Conservation (phyloP, 2,797 vertebrate genomes). For the Anguilla megastoma region DNA sequence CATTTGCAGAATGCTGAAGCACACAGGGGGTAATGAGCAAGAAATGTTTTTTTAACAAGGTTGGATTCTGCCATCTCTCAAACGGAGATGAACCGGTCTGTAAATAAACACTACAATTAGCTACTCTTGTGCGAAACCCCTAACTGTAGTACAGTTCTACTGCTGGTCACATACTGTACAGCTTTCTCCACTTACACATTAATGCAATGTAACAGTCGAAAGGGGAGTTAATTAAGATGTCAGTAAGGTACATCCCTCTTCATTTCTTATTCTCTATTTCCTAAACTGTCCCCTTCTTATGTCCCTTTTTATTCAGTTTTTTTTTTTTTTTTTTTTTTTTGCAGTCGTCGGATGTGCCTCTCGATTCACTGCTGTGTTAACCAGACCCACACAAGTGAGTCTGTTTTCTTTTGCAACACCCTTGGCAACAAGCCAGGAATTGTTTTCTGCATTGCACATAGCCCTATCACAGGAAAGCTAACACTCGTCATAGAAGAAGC, state of each 20-base stretch:
- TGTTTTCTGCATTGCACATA: not conserved
- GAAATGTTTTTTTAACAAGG: not conserved
- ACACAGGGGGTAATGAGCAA: not conserved
- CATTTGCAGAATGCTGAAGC: conserved; percentile 1
- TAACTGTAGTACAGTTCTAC: not conserved
- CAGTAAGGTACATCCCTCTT: not conserved
- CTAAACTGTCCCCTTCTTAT: not conserved
- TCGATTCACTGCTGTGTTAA: not conserved
- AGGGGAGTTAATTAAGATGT: not conserved
- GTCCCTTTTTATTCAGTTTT: no score
- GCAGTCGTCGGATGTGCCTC: not conserved
- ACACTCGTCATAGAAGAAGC: not conserved
- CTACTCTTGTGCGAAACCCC: not conserved
- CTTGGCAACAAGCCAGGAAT: not conserved
- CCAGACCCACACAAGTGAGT: not conserved
- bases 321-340: no score
- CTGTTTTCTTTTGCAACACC: not conserved
- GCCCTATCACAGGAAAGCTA: not conserved
- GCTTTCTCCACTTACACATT: not conserved
- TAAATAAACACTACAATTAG: not conserved
- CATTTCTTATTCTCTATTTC: not conserved
- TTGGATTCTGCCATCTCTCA: not conserved
- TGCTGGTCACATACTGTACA: not conserved
- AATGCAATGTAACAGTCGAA: not conserved
- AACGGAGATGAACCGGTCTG: not conserved